These are phyloP conservation scores for Formicarius rufipectus DNA, from an alignment of 2,113 vertebrate species.

Conservation along the genomic window DNA sequence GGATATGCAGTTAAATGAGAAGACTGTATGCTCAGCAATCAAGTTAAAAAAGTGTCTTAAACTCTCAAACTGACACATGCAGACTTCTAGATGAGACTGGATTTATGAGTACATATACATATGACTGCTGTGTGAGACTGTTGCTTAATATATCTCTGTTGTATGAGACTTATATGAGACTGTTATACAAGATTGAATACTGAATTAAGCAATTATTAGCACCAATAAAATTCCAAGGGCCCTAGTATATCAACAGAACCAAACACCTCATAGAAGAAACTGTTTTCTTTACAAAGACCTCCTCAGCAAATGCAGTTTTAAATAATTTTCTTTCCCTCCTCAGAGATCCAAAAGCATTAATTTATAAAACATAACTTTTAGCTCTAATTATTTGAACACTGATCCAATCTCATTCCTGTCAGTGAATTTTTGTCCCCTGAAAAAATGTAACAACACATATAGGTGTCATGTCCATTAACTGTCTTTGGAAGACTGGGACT, in stretches of 20 bases:
- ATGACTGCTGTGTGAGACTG: background rate
- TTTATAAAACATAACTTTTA: background rate
- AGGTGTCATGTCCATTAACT: background rate
- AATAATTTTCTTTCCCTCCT: background rate
- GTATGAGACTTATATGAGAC: background rate
- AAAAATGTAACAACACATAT: background rate
- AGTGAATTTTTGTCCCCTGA: background rate
- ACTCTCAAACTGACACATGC: background rate
- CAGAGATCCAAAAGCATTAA: background rate
- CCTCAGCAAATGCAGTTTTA: background rate
- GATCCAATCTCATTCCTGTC: background rate
- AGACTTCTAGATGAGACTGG: background rate
- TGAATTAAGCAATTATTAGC: background rate
- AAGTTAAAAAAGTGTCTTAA: background rate
- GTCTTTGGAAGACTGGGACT: background rate
- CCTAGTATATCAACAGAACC: background rate
- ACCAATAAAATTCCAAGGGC: background rate
- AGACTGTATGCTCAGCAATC: background rate
- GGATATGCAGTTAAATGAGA: background rate
- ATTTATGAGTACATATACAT: background rate
- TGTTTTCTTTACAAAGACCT: background rate
- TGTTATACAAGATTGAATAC: background rate
- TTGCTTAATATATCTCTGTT: background rate
- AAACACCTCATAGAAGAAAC: background rate
- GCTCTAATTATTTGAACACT: background rate